Evolutionary conservation across 2,888 invertebrate genomes (phyloP).

Genomic region (Pandemis cinnamomeana): DNA sequence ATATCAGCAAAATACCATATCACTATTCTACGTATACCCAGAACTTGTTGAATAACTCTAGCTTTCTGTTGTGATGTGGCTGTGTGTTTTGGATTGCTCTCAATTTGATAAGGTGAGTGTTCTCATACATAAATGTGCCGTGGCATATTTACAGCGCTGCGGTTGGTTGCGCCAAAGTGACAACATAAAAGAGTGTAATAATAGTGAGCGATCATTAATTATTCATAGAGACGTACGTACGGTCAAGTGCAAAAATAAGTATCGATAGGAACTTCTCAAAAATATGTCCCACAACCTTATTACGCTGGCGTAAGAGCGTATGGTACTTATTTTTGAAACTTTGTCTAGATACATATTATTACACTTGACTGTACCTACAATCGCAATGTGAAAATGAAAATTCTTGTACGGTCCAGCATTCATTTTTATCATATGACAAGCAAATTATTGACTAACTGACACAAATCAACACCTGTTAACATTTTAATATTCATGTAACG

Average conservation of each 20-base stretch:
- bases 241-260: too few relatives aligned
- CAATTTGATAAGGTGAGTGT: constrained; percentile 14
- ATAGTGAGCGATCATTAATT: neutral
- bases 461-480: too few relatives aligned
- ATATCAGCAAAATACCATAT: constrained; percentile 23
- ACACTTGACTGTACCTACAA: too few relatives aligned
- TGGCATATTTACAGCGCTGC: neutral
- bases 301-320: too few relatives aligned
- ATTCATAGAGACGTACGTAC: neutral
- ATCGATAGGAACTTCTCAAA: too few relatives aligned
- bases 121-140: neutral
- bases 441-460: too few relatives aligned
- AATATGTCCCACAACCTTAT: too few relatives aligned
- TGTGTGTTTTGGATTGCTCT: constrained; percentile 19
- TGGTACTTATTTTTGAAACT: too few relatives aligned
- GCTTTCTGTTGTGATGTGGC: neutral
- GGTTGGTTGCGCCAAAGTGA: neutral
- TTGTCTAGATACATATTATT: too few relatives aligned
- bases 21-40: constrained; percentile 6
- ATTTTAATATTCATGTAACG: too few relatives aligned
- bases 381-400: neutral
- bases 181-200: too few relatives aligned
- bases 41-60: constrained; percentile 14
- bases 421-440: neutral
- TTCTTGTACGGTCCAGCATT: neutral